Percentiles rank a stretch among this genome's conserved stretches.
Evolutionary conservation across 2,888 invertebrate genomes (phyloP).

Genomic region (Fragum fragum): DNA sequence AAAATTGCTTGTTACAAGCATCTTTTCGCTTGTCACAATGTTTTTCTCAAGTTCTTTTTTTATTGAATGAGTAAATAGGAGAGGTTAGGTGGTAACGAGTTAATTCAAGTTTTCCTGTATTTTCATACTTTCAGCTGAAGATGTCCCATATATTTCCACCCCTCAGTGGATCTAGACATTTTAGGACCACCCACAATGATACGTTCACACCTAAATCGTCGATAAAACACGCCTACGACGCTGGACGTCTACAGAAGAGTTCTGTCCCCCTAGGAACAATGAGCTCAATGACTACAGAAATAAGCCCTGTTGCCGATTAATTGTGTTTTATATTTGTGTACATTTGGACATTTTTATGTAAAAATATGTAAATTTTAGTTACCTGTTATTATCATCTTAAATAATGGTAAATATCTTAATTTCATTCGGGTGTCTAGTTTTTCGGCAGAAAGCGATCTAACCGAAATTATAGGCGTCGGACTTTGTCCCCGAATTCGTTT

Average conservation of each 20-base stretch:
- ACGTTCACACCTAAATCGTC: slow-evolving; percentile 79
- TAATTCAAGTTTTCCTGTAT: no score
- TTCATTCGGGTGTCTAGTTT: no score
- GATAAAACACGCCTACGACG: slow-evolving; percentile 71
- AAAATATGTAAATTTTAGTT: no score
- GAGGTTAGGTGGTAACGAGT: no score
- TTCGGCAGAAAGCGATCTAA: no score
- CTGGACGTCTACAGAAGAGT: slow-evolving; percentile 81
- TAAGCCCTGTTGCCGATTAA: slow-evolving; percentile 13
- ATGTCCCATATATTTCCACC: slow-evolving; percentile 81
- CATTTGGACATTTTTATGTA: no score
- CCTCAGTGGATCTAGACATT: slow-evolving; percentile 71
- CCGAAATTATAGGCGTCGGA: no score
- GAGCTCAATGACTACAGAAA: slow-evolving; percentile 27
- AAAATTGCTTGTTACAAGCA: slow-evolving; percentile 6
- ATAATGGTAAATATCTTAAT: no score
- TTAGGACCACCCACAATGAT: slow-evolving; percentile 82
- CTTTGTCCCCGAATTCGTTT: no score
- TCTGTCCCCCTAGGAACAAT: slow-evolving; percentile 84
- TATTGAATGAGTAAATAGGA: no score
- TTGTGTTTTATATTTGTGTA: neutral
- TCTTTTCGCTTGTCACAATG: neutral
- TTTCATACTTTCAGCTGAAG: slow-evolving; percentile 74
- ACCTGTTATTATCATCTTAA: no score
- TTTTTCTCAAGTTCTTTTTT: no score